Conservation (phyloP, 1,140 invertebrate species). For the Thaumetopoea pityocampa region DNA sequence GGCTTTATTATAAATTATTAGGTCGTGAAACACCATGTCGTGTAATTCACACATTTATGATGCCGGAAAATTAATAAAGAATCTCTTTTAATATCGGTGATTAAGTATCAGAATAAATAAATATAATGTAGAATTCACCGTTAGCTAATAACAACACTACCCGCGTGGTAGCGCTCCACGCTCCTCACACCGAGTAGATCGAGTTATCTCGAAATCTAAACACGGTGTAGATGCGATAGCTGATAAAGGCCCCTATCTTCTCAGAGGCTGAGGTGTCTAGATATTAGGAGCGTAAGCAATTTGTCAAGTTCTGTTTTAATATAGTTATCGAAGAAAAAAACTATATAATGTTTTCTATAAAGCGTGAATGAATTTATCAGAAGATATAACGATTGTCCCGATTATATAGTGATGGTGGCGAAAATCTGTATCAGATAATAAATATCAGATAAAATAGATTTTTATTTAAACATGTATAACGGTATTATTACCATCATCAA, state of each 20-base stretch:
- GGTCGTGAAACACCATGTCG: constrained; percentile 23
- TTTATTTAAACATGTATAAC: too few species aligned
- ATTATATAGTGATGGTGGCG: too few species aligned
- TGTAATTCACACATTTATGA: constrained; percentile 19
- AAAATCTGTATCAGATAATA: too few species aligned
- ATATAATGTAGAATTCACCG: constrained; percentile 22
- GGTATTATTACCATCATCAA: too few species aligned
- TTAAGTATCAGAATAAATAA: constrained; percentile 15
- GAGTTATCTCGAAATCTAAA: constrained; percentile 64
- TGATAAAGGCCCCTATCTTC: constrained; percentile 48
- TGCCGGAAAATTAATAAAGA: constrained; percentile 23
- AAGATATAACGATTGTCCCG: too few species aligned
- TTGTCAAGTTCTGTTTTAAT: constrained; percentile 68
- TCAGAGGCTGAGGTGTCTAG: constrained; percentile 60
- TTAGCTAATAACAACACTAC: constrained; percentile 32
- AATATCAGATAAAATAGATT: too few species aligned
- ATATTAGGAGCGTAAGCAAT: constrained; percentile 72
- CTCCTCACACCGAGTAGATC: constrained; percentile 51
- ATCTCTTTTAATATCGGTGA: constrained; percentile 6
- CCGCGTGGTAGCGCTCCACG: constrained; percentile 20
- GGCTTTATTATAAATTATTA: constrained; percentile 36
- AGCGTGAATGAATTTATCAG: too few species aligned
- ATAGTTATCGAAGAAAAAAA: constrained; percentile 40
- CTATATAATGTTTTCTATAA: constrained; percentile 13
- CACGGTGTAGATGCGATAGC: constrained; percentile 48